phyloP scores from a whole-genome alignment of 1,140 invertebrate genomes.

The Drosophila jambulina region DNA sequence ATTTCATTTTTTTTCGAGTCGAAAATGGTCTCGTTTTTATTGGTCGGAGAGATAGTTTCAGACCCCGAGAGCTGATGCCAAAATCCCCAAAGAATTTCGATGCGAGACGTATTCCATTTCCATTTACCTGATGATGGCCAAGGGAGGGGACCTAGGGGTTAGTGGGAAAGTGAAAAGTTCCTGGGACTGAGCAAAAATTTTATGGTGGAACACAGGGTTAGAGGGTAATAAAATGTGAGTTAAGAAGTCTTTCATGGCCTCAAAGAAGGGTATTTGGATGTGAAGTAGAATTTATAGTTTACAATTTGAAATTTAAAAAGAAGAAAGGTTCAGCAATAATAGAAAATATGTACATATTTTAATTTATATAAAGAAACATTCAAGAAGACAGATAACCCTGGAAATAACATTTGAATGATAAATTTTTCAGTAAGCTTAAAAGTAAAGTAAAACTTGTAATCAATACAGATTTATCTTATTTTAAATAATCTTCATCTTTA shows the following conservation, averaged over 20 bases:
- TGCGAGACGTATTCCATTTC: conserved; percentile 39
- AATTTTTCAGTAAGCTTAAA: no score
- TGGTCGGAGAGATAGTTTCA: conserved; percentile 60
- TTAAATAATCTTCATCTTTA: background rate
- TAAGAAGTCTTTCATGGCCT: conserved; percentile 1
- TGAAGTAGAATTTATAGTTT: background rate
- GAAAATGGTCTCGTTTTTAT: conserved; percentile 70
- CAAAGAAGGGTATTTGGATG: background rate
- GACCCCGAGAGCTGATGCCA: conserved; percentile 27
- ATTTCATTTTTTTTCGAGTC: conserved; percentile 49
- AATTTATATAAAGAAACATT: no score
- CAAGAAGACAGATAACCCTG: no score
- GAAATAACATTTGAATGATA: fast-evolving
- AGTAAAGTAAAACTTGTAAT: no score
- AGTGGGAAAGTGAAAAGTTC: background rate
- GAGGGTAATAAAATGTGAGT: conserved; percentile 8
- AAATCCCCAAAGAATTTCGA: conserved; percentile 48
- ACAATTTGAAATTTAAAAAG: background rate
- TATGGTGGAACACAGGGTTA: background rate
- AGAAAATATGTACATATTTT: background rate
- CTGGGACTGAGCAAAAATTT: background rate
- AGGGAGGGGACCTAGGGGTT: background rate
- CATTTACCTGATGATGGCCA: conserved; percentile 34
- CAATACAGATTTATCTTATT: fast-evolving
- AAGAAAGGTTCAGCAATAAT: background rate